phyloP scores from a whole-genome alignment of 1,140 invertebrate species.

The Trichoplusia ni region DNA sequence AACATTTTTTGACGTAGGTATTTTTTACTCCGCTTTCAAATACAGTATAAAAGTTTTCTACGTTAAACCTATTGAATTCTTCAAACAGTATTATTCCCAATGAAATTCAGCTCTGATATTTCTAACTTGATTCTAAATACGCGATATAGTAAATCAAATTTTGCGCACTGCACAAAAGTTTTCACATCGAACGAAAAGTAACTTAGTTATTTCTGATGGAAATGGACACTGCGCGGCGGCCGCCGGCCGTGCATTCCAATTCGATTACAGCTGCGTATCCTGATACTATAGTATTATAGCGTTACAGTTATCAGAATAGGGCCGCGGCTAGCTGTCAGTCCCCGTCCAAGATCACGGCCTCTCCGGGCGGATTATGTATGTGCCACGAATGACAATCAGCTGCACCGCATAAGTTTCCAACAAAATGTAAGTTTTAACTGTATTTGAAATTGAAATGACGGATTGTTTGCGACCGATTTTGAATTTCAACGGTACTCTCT shows the following conservation, averaged over 20 bases:
- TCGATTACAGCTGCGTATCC: constrained; percentile 20
- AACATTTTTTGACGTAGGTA: too few relatives aligned
- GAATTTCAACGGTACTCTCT: constrained; percentile 13
- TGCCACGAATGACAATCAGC: constrained; percentile 62
- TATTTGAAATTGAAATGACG: constrained; percentile 45
- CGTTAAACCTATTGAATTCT: too few relatives aligned
- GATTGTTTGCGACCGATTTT: constrained; percentile 33
- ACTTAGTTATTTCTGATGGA: constrained; percentile 20
- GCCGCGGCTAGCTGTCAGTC: constrained; percentile 45
- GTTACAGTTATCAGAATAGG: constrained; percentile 53
- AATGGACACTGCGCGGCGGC: neutral
- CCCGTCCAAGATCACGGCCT: constrained; percentile 63
- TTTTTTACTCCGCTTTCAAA: too few relatives aligned
- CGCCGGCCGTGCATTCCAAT: constrained; percentile 26
- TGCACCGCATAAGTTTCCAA: constrained; percentile 49
- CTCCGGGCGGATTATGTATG: constrained; percentile 62
- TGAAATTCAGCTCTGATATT: too few relatives aligned
- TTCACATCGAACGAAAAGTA: constrained; percentile 7
- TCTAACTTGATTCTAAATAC: too few relatives aligned
- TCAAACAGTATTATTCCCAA: too few relatives aligned
- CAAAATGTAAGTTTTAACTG: constrained; percentile 44
- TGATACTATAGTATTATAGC: constrained; percentile 36
- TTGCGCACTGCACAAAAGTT: neutral
- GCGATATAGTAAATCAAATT: too few relatives aligned
- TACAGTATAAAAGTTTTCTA: too few relatives aligned